Conservation (phyloP, 2,113 vertebrate species). For the Neotragus pygmaeus region DNA sequence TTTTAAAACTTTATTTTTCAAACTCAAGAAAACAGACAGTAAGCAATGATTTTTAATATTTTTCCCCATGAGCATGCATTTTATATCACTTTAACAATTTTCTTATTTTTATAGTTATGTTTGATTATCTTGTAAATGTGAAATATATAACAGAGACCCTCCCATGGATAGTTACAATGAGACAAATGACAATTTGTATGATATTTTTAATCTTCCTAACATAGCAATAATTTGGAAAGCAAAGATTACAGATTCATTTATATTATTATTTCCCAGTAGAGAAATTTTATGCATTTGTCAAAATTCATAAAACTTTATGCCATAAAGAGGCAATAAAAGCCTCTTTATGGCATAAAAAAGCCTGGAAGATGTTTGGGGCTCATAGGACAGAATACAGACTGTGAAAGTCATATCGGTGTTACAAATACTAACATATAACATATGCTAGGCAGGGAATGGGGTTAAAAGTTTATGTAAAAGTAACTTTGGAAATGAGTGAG, state of each 20-base stretch:
- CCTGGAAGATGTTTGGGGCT: not conserved
- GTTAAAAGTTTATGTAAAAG: not conserved
- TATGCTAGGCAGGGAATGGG: fast-evolving
- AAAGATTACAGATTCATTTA: not conserved
- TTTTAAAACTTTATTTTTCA: not conserved
- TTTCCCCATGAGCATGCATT: not conserved
- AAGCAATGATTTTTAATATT: not conserved
- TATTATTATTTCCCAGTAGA: not conserved
- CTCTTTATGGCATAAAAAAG: not conserved
- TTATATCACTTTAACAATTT: not conserved
- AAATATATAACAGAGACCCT: not conserved
- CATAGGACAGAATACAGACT: not conserved
- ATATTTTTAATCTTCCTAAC: not conserved
- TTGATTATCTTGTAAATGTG: not conserved
- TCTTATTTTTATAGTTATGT: not conserved
- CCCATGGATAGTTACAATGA: not conserved
- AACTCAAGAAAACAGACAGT: not conserved
- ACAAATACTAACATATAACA: not conserved
- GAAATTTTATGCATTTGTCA: not conserved
- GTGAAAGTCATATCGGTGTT: not conserved
- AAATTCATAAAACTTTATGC: not conserved
- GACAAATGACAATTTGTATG: not conserved
- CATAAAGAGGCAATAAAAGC: not conserved
- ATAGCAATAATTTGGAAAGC: not conserved
- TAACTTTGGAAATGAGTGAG: not conserved